These are phyloP conservation scores for Anniella stebbinsi DNA, from an alignment of 2,797 vertebrate species.

Conservation along the genomic window DNA sequence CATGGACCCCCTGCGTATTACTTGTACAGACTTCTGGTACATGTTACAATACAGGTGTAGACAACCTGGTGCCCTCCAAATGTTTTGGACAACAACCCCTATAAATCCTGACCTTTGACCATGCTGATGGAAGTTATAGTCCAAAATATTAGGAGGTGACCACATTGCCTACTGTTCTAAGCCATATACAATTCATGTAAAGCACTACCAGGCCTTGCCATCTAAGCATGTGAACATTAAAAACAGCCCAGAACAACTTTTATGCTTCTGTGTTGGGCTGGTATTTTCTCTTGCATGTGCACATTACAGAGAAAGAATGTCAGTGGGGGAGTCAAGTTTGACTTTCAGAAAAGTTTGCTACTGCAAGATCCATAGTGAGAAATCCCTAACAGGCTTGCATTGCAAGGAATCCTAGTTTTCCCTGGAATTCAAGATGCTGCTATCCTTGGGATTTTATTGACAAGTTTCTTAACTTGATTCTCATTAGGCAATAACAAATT, in stretches of 20 bases:
- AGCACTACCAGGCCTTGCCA: not conserved
- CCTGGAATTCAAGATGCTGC: not conserved
- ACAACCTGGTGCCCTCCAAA: not conserved
- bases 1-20: not conserved
- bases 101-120: too few species aligned
- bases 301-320: not conserved
- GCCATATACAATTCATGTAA: not conserved
- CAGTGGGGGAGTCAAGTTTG: not conserved
- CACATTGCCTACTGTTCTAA: not conserved
- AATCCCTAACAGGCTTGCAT: not conserved
- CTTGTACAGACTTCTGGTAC: not conserved
- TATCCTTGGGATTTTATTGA: not conserved
- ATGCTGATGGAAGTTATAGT: too few species aligned
- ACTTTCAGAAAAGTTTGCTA: not conserved
- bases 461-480: not conserved
- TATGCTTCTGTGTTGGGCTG: not conserved
- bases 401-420: not conserved
- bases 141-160: too few species aligned
- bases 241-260: not conserved
- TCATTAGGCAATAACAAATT: not conserved
- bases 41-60: not conserved
- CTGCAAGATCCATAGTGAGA: not conserved
- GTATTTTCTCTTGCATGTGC: not conserved
- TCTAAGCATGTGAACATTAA: not conserved
- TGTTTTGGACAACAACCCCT: too few species aligned